Evolutionary conservation across 2,797 vertebrate genomes (phyloP).

Genomic region (Ctenochaetus hawaiiensis): DNA sequence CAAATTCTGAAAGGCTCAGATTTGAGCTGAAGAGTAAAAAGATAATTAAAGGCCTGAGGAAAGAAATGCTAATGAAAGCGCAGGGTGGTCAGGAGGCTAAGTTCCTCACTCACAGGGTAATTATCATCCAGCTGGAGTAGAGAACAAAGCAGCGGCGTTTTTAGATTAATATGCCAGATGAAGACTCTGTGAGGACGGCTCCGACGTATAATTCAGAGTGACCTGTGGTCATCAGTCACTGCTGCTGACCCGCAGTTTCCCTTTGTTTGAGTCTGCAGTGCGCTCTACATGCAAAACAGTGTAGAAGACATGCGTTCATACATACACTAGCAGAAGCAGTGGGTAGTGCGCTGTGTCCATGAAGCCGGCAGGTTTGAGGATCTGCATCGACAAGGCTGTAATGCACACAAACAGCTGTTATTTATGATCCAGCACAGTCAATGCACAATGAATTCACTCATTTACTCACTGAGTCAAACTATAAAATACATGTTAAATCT

Average conservation of each 20-base stretch:
- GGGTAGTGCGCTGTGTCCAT: constrained; percentile 90
- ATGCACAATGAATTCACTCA: neutral
- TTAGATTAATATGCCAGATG: constrained; percentile 56
- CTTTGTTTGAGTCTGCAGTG: neutral
- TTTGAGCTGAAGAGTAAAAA: constrained; percentile 13
- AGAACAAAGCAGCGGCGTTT: constrained; percentile 21
- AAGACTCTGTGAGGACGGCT: constrained; percentile 31
- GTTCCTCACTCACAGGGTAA: constrained; percentile 49
- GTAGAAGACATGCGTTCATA: constrained; percentile 55
- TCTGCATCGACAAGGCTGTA: constrained; percentile 92
- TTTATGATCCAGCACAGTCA: neutral
- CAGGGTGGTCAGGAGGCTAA: neutral
- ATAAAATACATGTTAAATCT: neutral
- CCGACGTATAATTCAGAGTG: constrained; percentile 10
- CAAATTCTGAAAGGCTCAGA: neutral
- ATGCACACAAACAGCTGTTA: neutral
- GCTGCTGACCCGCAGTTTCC: neutral
- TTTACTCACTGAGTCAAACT: neutral
- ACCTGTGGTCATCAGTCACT: neutral
- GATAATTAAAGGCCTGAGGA: constrained; percentile 10
- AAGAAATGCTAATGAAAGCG: constrained; percentile 53
- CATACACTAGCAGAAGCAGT: constrained; percentile 94
- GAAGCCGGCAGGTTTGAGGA: constrained; percentile 95
- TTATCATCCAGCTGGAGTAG: constrained; percentile 22
- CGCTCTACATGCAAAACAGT: neutral